phyloP scores from a whole-genome alignment of 2,797 vertebrate species.

The Bradypodion pumilum region DNA sequence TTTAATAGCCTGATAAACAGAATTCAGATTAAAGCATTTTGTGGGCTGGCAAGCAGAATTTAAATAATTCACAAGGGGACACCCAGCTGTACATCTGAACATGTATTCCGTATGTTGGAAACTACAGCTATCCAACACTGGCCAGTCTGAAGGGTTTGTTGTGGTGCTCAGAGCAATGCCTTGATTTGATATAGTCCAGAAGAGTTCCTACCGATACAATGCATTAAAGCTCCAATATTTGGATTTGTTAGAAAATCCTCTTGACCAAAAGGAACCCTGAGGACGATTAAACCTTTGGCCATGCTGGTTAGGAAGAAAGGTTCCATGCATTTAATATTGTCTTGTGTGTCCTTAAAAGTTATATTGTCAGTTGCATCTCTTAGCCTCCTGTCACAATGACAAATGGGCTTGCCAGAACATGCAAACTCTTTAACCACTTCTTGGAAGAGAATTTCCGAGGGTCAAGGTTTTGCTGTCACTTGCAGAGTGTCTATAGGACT shows the following conservation, averaged over 20 bases:
- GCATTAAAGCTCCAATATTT: not conserved
- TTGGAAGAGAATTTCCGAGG: not conserved
- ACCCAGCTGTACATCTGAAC: conserved; percentile 35
- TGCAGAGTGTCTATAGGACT: not conserved
- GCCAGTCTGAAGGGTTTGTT: conserved; percentile 35
- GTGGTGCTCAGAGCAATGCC: conserved; percentile 47
- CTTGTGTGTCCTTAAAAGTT: conserved; percentile 7
- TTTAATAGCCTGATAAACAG: conserved; percentile 56
- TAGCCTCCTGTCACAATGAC: conserved; percentile 23
- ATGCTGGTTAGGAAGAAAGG: not conserved
- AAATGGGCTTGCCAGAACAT: not conserved
- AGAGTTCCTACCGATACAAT: conserved; percentile 22
- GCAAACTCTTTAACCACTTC: not conserved
- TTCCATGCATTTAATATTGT: not conserved
- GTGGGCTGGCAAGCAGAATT: conserved; percentile 49
- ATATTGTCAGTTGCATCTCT: conserved; percentile 8
- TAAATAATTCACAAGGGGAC: conserved; percentile 56
- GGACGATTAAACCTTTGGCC: not conserved
- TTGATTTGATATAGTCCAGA: conserved; percentile 44
- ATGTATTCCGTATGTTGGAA: conserved; percentile 54
- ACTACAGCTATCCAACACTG: conserved; percentile 37
- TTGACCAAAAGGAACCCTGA: not conserved
- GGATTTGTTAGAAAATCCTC: not conserved
- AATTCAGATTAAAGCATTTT: conserved; percentile 54
- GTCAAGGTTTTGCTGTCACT: not conserved